Evolutionary conservation across 2,888 invertebrate species (phyloP).

Genomic region (Melieria crassipennis): DNA sequence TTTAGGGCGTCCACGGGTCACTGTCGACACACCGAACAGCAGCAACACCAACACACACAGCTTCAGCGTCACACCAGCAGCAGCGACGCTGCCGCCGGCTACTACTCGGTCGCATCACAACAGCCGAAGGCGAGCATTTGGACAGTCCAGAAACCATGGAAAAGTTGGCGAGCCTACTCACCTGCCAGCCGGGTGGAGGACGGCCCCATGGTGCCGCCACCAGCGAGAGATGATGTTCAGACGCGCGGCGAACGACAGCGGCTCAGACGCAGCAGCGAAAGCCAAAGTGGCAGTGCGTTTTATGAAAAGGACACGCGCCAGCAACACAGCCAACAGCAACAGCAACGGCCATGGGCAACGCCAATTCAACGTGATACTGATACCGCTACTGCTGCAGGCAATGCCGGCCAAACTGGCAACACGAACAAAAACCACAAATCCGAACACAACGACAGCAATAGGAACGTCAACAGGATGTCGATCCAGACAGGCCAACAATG

Average conservation of each 20-base stretch:
- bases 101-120: too few species aligned
- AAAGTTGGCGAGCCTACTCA: too few species aligned
- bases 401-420: slow-evolving; percentile 9
- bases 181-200: too few species aligned
- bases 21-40: not conserved
- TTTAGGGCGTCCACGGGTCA: too few species aligned
- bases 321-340: slow-evolving; percentile 23
- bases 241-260: slow-evolving; percentile 29
- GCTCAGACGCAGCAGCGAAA: slow-evolving; percentile 21
- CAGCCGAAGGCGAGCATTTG: too few species aligned
- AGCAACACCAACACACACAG: not conserved
- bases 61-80: not conserved
- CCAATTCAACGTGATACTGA: slow-evolving; percentile 17
- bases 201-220: not conserved
- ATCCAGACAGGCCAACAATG: slow-evolving; percentile 20
- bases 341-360: slow-evolving; percentile 30
- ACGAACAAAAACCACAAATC: slow-evolving; percentile 22
- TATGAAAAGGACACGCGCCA: slow-evolving; percentile 28
- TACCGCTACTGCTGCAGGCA: not conserved
- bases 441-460: slow-evolving; percentile 24
- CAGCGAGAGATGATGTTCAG: slow-evolving; percentile 9
- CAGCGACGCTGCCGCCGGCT: too few species aligned
- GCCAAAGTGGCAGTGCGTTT: slow-evolving; percentile 7
- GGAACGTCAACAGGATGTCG: not conserved
- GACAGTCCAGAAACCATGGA: too few species aligned